Conservation (phyloP, 1,140 invertebrate genomes). For the Drosophila leontia region DNA sequence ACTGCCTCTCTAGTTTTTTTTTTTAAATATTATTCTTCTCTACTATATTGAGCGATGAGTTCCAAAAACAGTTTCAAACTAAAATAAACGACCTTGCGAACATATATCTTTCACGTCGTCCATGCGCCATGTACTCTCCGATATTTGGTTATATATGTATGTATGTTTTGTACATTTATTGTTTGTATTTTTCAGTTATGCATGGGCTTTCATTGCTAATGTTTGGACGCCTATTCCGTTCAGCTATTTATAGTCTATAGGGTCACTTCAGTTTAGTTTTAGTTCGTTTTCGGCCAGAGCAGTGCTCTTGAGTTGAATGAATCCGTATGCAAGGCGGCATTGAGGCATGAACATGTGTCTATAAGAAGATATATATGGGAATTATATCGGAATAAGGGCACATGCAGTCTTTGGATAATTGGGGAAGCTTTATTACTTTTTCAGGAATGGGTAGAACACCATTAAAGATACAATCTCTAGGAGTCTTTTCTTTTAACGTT, state of each 20-base stretch:
- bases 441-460: too few species aligned
- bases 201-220: slow-evolving; percentile 59
- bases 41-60: slow-evolving; percentile 8
- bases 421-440: neutral
- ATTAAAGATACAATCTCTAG: neutral
- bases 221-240: slow-evolving; percentile 56
- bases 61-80: slow-evolving; percentile 38
- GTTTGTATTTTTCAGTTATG: slow-evolving; percentile 50
- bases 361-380: neutral
- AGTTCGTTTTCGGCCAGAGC: slow-evolving; percentile 41
- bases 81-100: slow-evolving; percentile 78
- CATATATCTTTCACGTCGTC: slow-evolving; percentile 37
- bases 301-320: slow-evolving; percentile 68
- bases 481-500: too few species aligned
- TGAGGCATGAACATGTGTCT: slow-evolving; percentile 37
- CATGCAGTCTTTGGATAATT: neutral
- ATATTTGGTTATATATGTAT: slow-evolving; percentile 11
- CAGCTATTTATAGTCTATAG: slow-evolving; percentile 62
- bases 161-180: slow-evolving; percentile 15
- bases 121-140: slow-evolving; percentile 44
- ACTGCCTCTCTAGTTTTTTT: slow-evolving; percentile 1
- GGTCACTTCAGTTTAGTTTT: slow-evolving; percentile 48
- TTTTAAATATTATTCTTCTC: slow-evolving; percentile 1
- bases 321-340: slow-evolving; percentile 62
- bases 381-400: neutral